Evolutionary conservation across 2,888 invertebrate genomes (phyloP).

Genomic region (Tenthredo livida): DNA sequence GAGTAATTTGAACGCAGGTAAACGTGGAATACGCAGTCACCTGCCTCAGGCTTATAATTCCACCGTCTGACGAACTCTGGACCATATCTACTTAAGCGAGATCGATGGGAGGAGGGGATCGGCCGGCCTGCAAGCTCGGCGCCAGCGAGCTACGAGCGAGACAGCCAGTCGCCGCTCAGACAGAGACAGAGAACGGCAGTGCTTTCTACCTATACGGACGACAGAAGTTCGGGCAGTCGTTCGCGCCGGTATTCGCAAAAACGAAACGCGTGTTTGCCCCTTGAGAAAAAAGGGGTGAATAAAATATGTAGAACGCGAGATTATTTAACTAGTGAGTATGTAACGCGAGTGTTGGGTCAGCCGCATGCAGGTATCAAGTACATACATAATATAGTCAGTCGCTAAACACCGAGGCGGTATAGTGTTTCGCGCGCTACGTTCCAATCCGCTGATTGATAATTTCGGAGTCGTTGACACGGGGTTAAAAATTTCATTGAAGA

Average conservation of each 20-base stretch:
- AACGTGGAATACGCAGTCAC: not conserved
- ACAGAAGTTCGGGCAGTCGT: slow-evolving; percentile 6
- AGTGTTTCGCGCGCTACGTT: slow-evolving; percentile 2
- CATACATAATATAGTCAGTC: too few relatives aligned
- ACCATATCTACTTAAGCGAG: slow-evolving; percentile 37
- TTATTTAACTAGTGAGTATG: not conserved
- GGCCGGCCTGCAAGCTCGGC: slow-evolving; percentile 30
- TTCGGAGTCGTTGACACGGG: not conserved
- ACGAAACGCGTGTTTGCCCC: not conserved
- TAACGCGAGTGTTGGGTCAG: slow-evolving; percentile 19
- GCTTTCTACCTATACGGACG: not conserved
- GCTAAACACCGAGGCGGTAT: not conserved
- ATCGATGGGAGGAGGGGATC: slow-evolving; percentile 1
- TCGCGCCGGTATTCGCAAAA: not conserved
- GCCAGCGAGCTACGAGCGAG: slow-evolving; percentile 26
- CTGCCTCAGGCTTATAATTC: slow-evolving; percentile 14
- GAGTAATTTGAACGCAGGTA: slow-evolving; percentile 10
- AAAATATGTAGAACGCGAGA: not conserved
- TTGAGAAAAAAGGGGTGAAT: not conserved
- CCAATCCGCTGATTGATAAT: not conserved
- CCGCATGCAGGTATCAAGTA: not conserved
- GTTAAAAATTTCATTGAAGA: not conserved
- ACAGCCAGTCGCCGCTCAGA: slow-evolving; percentile 38
- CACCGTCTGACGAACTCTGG: slow-evolving; percentile 36
- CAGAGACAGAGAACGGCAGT: slow-evolving; percentile 35